Evolutionary conservation across 2,797 vertebrate genomes (phyloP), one percentile per base, ranked within the genome.

Genomic region (Sarcoramphus papa): DNA sequence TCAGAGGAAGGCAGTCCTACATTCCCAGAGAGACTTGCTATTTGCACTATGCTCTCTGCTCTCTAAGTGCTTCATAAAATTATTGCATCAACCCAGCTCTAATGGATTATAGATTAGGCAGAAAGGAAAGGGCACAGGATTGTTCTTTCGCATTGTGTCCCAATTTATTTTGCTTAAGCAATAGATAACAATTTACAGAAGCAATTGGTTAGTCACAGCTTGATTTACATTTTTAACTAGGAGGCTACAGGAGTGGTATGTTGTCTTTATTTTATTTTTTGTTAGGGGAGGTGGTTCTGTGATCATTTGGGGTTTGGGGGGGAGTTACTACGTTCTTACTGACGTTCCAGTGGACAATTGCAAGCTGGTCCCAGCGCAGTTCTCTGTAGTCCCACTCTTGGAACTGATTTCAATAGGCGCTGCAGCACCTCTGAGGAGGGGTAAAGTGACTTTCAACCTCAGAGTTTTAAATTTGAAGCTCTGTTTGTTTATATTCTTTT

Each of bases 101-200:
- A 93, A 91, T 81, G 64, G 82, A 43, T 85, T 86, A 92, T 59
- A 88, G 69, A 93, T 95, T 69, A 92, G 54, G 20, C 79, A 90
- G 60, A 91, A 91, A 56, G 1, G 8, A 93, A 89, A 79, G 50
- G 45, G 37, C 86, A 78, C 14, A 37, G 53, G 27, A 48, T 81
- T 78, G 21, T 72, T 80, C 64, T 95, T 75, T 62, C 0, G 0
- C 63, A 41, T 37, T 75, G 27, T 43, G 45, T 78, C 40, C 14
- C 22, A 7, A 41, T 69, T 80, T 91, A 48, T 72, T 63, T 84
- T 85, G 33, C 40, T 86, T 89, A 80, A 83, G 65, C 69, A 68
- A 50, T 45, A 93, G 87, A 17, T 80, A 89, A 85, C 83, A 70
- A 85, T 88, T 92, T 60, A 93, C 69, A 85, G 88, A 90, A 80